Evolutionary conservation across 1,140 invertebrate species (phyloP).

Genomic region (Micrasema minimum): DNA sequence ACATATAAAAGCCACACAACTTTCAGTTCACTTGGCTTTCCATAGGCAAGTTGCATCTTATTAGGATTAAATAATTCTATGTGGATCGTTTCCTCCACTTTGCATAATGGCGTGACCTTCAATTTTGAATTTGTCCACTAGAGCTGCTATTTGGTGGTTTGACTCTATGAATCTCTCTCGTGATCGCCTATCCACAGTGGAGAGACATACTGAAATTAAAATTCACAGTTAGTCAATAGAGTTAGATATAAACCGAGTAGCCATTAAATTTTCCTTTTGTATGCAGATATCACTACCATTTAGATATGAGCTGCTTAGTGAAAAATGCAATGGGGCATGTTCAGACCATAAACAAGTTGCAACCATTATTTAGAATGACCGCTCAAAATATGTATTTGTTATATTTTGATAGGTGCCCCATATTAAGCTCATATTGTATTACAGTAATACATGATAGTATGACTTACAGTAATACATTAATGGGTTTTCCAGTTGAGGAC

Average conservation of each 20-base stretch:
- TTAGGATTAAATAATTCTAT: slow-evolving; percentile 66
- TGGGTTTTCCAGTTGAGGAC: slow-evolving; percentile 91
- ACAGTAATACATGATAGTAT: too few species aligned
- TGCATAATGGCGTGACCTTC: slow-evolving; percentile 70
- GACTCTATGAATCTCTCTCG: slow-evolving; percentile 91
- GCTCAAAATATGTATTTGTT: too few species aligned
- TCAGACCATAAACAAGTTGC: too few species aligned
- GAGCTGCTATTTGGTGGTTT: slow-evolving; percentile 89
- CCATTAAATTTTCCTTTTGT: too few species aligned
- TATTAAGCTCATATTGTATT: too few species aligned
- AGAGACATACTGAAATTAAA: slow-evolving; percentile 82
- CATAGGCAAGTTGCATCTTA: slow-evolving; percentile 77
- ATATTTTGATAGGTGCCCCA: too few species aligned
- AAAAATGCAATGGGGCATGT: too few species aligned
- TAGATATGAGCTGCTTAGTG: too few species aligned
- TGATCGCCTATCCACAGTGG: slow-evolving; percentile 89
- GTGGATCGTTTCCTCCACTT: slow-evolving; percentile 60
- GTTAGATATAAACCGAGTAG: too few species aligned
- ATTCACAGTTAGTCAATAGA: background rate
- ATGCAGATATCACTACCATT: too few species aligned
- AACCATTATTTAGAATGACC: too few species aligned
- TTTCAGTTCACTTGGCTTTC: slow-evolving; percentile 76
- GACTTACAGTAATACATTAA: slow-evolving; percentile 91
- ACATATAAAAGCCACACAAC: slow-evolving; percentile 80
- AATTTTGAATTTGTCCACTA: slow-evolving; percentile 91